Conservation (phyloP, 2,888 invertebrate genomes). For the Stramonita haemastoma region DNA sequence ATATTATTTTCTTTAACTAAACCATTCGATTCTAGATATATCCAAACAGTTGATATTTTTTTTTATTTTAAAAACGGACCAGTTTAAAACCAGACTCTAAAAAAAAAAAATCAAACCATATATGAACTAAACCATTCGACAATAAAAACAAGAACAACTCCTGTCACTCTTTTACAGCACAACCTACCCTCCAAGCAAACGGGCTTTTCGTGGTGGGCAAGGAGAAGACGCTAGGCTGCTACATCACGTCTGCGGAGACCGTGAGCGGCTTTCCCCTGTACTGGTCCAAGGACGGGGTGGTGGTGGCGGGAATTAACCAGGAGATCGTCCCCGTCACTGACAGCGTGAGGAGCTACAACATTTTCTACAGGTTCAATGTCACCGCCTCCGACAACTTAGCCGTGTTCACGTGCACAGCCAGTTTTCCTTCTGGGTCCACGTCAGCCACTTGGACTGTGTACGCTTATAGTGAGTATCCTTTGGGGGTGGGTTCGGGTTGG, state of each 20-base stretch:
- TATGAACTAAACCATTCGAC: no score
- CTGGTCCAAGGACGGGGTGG: not conserved
- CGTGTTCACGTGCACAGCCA: not conserved
- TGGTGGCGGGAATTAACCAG: not conserved
- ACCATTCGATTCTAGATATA: no score
- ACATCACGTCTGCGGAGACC: constrained; percentile 5
- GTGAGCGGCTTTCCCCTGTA: not conserved
- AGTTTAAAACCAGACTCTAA: no score
- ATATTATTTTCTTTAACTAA: no score
- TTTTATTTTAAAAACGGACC: no score
- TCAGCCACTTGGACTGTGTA: not conserved
- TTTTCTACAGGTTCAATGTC: not conserved
- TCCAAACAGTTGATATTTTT: no score
- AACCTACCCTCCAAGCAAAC: not conserved
- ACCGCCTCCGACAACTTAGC: not conserved
- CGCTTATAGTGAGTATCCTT: not conserved
- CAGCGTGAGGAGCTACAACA: not conserved
- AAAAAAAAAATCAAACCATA: no score
- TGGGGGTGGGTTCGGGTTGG: no score
- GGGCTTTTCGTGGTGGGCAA: constrained; percentile 27
- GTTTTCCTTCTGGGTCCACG: not conserved
- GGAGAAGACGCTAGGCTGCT: constrained; percentile 21
- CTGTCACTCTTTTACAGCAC: not conserved
- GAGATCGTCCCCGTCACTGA: not conserved
- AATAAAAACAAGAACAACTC: no score